phyloP scores from a whole-genome alignment of 2,113 vertebrate species.

The Laticauda colubrina region DNA sequence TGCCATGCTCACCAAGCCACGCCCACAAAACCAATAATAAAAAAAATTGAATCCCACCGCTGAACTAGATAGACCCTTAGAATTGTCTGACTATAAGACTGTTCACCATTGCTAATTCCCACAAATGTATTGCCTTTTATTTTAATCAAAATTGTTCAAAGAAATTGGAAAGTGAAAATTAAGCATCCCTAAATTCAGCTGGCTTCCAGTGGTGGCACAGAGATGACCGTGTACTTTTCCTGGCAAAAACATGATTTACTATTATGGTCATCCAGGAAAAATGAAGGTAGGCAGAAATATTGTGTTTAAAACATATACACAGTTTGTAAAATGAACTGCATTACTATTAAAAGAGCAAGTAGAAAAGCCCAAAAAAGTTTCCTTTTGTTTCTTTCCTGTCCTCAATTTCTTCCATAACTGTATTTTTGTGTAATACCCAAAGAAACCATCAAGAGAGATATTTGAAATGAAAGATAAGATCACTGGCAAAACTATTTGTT shows the following conservation, averaged over 20 bases:
- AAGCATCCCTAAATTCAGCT: background rate
- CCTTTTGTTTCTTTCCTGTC: conserved; percentile 48
- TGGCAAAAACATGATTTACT: background rate
- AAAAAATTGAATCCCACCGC: too few species aligned
- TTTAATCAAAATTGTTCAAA: background rate
- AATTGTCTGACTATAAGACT: background rate
- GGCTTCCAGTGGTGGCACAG: background rate
- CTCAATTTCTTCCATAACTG: conserved; percentile 46
- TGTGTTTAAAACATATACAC: conserved; percentile 35
- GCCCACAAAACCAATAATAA: too few species aligned
- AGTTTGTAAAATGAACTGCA: conserved; percentile 32
- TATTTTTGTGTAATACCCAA: conserved; percentile 24
- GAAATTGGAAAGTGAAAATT: background rate
- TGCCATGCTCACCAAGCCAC: too few species aligned
- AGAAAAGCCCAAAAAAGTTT: conserved; percentile 53
- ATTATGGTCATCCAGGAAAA: background rate
- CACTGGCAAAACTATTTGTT: conserved; percentile 20
- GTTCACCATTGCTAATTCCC: background rate
- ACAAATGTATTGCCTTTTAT: conserved; percentile 16
- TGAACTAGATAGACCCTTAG: too few species aligned
- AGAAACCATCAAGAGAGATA: conserved; percentile 49
- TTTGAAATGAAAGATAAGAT: conserved; percentile 53
- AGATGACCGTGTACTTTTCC: background rate
- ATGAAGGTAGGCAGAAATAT: conserved; percentile 22
- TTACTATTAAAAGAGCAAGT: conserved; percentile 50